Conservation (phyloP, 1,140 invertebrate genomes). For the Agrypnia vestita region DNA sequence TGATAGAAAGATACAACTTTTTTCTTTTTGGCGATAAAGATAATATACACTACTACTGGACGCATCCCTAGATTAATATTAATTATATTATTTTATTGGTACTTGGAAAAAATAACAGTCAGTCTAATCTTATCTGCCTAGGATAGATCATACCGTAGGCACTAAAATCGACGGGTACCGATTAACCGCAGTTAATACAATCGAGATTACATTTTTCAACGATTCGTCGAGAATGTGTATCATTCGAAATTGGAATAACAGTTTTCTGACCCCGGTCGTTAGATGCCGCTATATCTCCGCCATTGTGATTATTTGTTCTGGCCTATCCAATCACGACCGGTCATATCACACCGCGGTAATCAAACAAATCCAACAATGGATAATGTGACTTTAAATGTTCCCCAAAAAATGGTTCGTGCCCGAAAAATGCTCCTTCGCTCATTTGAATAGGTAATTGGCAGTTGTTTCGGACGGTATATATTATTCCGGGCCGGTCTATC, state of each 20-base stretch:
- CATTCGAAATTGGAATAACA: slow-evolving; percentile 18
- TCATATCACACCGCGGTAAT: slow-evolving; percentile 24
- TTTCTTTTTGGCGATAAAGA: too few species aligned
- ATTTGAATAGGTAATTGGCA: slow-evolving; percentile 43
- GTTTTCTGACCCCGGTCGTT: slow-evolving; percentile 27
- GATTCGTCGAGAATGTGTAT: slow-evolving; percentile 13
- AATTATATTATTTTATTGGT: too few species aligned
- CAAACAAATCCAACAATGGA: slow-evolving; percentile 38
- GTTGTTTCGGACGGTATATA: slow-evolving; percentile 25
- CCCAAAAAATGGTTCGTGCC: slow-evolving; percentile 26
- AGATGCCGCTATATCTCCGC: slow-evolving; percentile 16
- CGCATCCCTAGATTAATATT: too few species aligned
- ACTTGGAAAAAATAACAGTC: too few species aligned
- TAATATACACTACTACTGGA: too few species aligned
- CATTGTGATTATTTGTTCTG: slow-evolving; percentile 31
- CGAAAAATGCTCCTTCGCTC: slow-evolving; percentile 10
- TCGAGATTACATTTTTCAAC: too few species aligned
- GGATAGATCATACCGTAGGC: too few species aligned
- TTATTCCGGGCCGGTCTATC: slow-evolving; percentile 17
- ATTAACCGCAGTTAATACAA: too few species aligned
- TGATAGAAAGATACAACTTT: too few species aligned
- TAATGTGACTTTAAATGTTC: slow-evolving; percentile 36
- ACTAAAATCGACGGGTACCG: too few species aligned
- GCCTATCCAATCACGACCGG: slow-evolving; percentile 38
- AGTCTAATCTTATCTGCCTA: too few species aligned